A percentile compares a stretch with the other conserved stretches of the same genome.
phyloP scores from a whole-genome alignment of 2,113 vertebrate species.

The Shinisaurus crocodilurus region DNA sequence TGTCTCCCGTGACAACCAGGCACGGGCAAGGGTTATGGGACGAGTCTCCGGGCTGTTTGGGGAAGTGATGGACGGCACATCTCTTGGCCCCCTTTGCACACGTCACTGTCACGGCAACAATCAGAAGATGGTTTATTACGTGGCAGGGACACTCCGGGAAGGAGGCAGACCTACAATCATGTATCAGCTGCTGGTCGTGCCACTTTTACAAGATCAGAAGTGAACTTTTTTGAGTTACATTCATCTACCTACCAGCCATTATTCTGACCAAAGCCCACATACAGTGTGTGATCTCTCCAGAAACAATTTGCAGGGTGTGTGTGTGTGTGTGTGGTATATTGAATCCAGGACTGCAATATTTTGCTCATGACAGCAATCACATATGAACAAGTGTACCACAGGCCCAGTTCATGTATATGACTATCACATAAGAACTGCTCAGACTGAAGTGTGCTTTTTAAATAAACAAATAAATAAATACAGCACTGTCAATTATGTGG shows the following conservation, averaged over 20 bases:
- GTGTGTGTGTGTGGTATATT: too few species aligned
- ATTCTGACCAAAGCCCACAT: neutral
- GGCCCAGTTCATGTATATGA: neutral
- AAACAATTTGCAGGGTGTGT: too few species aligned
- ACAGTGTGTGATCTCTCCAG: neutral
- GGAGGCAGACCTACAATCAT: neutral
- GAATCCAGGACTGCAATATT: neutral
- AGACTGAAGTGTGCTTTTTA: neutral
- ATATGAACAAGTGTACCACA: too few species aligned
- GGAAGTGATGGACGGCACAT: neutral
- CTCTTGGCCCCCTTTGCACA: too few species aligned
- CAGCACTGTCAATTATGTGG: neutral
- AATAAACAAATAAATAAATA: neutral
- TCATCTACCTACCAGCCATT: neutral
- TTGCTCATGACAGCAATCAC: accelerated
- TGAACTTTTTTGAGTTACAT: neutral
- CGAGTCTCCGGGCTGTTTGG: neutral
- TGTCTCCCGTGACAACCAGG: neutral
- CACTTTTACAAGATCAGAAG: neutral
- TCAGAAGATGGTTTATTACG: too few species aligned
- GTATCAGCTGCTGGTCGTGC: neutral
- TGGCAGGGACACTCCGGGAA: too few species aligned
- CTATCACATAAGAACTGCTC: neutral
- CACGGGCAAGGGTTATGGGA: neutral
- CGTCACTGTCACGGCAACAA: neutral